phyloP scores from a whole-genome alignment of 2,888 invertebrate genomes.

The Papilio protenor region DNA sequence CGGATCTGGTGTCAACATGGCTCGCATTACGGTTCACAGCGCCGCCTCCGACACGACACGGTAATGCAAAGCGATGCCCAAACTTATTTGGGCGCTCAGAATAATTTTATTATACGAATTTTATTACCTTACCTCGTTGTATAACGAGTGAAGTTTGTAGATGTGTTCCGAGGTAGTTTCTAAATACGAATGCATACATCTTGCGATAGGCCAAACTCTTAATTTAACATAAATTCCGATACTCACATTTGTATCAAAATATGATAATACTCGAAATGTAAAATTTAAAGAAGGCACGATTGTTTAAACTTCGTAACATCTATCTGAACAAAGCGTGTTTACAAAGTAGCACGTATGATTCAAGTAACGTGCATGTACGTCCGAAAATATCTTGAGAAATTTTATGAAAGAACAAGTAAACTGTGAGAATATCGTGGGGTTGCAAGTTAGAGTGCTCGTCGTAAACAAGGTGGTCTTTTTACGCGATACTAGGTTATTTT shows the following conservation, averaged over 20 bases:
- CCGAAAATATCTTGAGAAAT: conserved; percentile 37
- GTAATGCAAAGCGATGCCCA: conserved; percentile 51
- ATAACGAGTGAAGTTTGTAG: neutral
- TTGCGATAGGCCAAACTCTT: neutral
- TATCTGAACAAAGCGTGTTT: conserved; percentile 12
- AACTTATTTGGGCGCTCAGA: conserved; percentile 23
- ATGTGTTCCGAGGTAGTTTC: neutral
- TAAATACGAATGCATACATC: neutral
- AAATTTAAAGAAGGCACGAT: neutral
- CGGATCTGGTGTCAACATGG: conserved; percentile 65
- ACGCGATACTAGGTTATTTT: conserved; percentile 67
- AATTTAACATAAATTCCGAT: neutral
- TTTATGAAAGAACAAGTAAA: conserved; percentile 40
- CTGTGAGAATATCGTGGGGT: conserved; percentile 45
- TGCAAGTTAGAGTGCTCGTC: conserved; percentile 55
- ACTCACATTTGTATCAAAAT: neutral
- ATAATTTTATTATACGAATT: conserved; percentile 19
- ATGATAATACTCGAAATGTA: neutral
- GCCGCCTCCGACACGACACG: conserved; percentile 51
- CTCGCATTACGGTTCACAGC: conserved; percentile 51
- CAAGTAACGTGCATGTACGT: conserved; percentile 22
- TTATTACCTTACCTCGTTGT: neutral
- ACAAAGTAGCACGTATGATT: conserved; percentile 30
- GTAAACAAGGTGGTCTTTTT: conserved; percentile 66
- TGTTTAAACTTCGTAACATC: conserved; percentile 6